Base-by-base conservation (phyloP, 1,140 invertebrate genomes). In the Cepaea nemoralis region DNA sequence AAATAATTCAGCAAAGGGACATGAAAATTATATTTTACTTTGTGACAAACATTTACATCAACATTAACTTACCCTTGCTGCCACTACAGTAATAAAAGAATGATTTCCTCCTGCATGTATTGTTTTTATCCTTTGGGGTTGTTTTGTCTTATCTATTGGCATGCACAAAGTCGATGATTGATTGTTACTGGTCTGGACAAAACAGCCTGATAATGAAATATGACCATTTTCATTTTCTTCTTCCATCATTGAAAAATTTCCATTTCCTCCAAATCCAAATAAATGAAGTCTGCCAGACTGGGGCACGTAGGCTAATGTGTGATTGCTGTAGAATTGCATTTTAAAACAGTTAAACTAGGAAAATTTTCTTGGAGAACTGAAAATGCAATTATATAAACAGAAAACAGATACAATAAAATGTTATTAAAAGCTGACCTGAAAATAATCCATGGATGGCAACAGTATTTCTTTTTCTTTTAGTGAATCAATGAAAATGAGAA, bases 41-140 rank as follows among this genome's bases (percentile, higher is more conserved):
- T n/a, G n/a, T n/a, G n/a, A n/a, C n/a, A n/a, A n/a, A n/a, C n/a
- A n/a, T n/a, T n/a, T n/a, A n/a, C n/a, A n/a, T n/a, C n/a, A n/a
- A n/a, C n/a, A n/a, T n/a, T n/a, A n/a, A 78, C 78, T 84, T 82
- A 90, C 87, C 77, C 86, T 39, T 85, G 83, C 45, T 82, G 82
- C 66, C 59, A 39, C 69, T 73, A 81, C 84, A 24, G 82, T 82
- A 1, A 88, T 67, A 77, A 98, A 96, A 86, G 95, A 96, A 87
- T 97, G 95, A 92, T 98, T 95, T 8, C 96, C 96, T 14, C 97
- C 97, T 74, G 95, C 94, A 90, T 94, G 96, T 83, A 98, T 94
- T 77, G 81, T 83, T 27, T 88, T 85, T 22, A 89, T 83, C 12
- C 87, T 83, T 40, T 87, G 83, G 82, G 66, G 85, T 37, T 40